phyloP scores from a whole-genome alignment of 2,797 vertebrate genomes.

The Thamnophis elegans region DNA sequence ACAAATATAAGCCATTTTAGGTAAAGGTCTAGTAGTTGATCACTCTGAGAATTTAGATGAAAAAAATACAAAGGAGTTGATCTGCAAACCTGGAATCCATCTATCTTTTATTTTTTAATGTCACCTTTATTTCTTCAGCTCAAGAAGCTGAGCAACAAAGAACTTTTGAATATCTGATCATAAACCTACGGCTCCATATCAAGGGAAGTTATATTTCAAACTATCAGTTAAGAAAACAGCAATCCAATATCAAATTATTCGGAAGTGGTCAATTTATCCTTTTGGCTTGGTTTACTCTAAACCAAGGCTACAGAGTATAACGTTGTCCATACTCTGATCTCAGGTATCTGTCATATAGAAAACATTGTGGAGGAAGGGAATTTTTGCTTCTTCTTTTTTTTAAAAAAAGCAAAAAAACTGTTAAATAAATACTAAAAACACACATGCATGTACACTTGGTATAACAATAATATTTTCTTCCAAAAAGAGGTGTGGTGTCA shows the following conservation, averaged over 20 bases:
- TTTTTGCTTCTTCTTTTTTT: not conserved
- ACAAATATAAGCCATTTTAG: not conserved
- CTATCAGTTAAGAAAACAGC: not conserved
- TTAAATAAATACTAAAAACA: not conserved
- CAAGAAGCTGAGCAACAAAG: not conserved
- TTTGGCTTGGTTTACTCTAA: not conserved
- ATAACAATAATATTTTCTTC: not conserved
- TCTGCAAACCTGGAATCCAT: not conserved
- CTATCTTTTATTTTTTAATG: not conserved
- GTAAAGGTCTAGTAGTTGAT: not conserved
- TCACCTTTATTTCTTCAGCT: not conserved
- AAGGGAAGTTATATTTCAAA: not conserved
- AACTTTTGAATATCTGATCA: not conserved
- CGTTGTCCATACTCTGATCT: not conserved
- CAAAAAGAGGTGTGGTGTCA: not conserved
- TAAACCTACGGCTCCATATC: not conserved
- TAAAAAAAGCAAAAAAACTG: not conserved
- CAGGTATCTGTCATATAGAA: not conserved
- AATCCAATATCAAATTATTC: not conserved
- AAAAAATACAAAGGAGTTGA: not conserved
- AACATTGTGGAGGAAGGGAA: not conserved
- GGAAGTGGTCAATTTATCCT: not conserved
- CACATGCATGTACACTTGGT: no score
- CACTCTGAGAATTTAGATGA: not conserved
- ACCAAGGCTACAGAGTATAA: no score